phyloP scores from a whole-genome alignment of 1,140 invertebrate genomes.

The Apis florea region DNA sequence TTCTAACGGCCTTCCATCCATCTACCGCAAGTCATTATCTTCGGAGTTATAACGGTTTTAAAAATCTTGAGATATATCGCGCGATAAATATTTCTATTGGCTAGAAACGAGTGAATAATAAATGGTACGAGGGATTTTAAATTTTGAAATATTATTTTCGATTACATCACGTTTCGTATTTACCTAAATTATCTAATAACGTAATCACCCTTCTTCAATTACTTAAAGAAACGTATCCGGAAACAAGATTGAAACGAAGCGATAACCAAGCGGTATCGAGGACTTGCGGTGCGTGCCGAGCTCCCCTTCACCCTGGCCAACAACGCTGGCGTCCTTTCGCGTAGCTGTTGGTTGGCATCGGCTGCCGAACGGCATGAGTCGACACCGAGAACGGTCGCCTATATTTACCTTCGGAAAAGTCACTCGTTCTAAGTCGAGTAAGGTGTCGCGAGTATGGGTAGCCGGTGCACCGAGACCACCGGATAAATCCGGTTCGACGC shows the following conservation, averaged over 20 bases:
- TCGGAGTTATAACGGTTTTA: too few relatives aligned
- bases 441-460: constrained; percentile 68
- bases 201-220: too few relatives aligned
- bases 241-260: not conserved
- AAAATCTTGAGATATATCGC: too few relatives aligned
- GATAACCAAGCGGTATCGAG: not conserved
- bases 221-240: too few relatives aligned
- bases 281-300: constrained; percentile 1
- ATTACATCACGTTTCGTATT: too few relatives aligned
- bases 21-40: too few relatives aligned
- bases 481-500: constrained; percentile 73
- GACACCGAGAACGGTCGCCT: constrained; percentile 59
- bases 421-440: constrained; percentile 73
- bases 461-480: constrained; percentile 62
- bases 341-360: constrained; percentile 57
- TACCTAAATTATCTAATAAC: too few relatives aligned
- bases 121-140: too few relatives aligned
- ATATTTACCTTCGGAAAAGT: constrained; percentile 71
- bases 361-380: constrained; percentile 64
- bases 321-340: constrained; percentile 39
- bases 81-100: too few relatives aligned
- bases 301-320: constrained; percentile 42
- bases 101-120: too few relatives aligned
- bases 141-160: too few relatives aligned
- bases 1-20: too few relatives aligned